phyloP scores from a whole-genome alignment of 2,113 vertebrate species.

The Galeopterus variegatus region DNA sequence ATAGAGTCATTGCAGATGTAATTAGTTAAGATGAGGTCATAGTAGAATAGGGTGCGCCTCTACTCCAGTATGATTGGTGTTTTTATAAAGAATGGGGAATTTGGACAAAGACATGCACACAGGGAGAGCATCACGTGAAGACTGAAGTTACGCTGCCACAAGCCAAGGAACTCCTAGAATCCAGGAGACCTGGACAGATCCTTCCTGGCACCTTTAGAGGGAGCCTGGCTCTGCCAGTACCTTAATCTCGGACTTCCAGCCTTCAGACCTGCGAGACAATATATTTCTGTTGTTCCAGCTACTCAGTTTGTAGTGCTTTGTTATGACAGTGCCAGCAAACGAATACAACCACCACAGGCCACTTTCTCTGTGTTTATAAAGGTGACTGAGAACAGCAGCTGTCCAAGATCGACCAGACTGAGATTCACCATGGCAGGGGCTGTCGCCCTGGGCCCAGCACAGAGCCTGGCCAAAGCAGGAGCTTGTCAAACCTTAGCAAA shows the following conservation, averaged over 20 bases:
- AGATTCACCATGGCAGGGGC: neutral
- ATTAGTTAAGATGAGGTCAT: neutral
- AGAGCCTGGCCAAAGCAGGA: neutral
- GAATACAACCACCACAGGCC: too few relatives aligned
- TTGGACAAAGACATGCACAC: neutral
- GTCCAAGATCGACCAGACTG: neutral
- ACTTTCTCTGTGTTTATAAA: neutral
- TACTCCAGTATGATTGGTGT: neutral
- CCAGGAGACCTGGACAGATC: neutral
- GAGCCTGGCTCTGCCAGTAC: too few relatives aligned
- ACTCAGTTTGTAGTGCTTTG: neutral
- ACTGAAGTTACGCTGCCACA: neutral
- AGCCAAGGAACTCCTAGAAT: neutral
- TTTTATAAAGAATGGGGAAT: neutral
- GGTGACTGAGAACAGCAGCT: neutral
- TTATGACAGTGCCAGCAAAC: too few relatives aligned
- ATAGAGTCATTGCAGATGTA: too few relatives aligned
- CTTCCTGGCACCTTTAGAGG: fast-evolving
- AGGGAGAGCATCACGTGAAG: neutral
- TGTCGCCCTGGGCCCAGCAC: neutral
- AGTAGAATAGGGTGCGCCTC: neutral
- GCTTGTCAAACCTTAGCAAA: neutral
- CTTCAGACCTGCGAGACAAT: neutral
- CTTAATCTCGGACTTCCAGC: neutral
- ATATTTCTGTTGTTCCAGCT: neutral